Evolutionary conservation across 2,888 invertebrate species (phyloP), one percentile per base, ranked within the genome.

Genomic region (Cryptocheilus praepositus): DNA sequence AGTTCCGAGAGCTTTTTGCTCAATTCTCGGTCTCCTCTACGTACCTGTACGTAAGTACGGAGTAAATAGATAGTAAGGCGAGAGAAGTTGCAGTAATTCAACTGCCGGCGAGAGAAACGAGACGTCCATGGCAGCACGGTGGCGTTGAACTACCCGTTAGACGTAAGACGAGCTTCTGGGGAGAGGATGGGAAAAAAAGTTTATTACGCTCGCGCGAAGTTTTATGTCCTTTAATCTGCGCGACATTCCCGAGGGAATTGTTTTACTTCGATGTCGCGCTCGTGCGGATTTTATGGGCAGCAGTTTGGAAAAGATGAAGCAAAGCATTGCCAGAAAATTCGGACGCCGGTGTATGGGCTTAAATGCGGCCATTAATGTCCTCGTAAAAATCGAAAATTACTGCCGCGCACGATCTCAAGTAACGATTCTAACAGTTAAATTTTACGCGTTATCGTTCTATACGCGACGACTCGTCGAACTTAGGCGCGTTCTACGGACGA

Each of bases 141-240:
- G 62, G 46, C 25, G 54, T 56, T 53, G 61, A 64, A 64, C 62
- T 73, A 43, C 54, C 64, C 58, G 45, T 46, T 46, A 69, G 61
- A 58, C 16, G 67, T 72, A 61, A 73, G 64, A 60, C 67, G 68
- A 76, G 69, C 66, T 56, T 45, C 18, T 44, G 18, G 44, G 51
- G 25, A 51, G 45, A 15, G 21, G 49, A 25, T 7, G 49, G 57
- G 49, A 46, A 51, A 65, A 53, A 61, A 57, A 71, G 72, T 80
- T 82, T 82, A 81, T 82, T 77, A 72, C 72, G 66, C 75, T 70
- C 61, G 58, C 70, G 58, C 64, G 53, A 75, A 81, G 80, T 81
- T 82, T 82, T 82, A 83, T 73, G 77, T 68, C 65, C 76, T 76
- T 82, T 82, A 82, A 82, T 82, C 82, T 74, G 68, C 67, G 70